Base-by-base conservation (phyloP, 2,797 vertebrate species). In the Strix occidentalis region DNA sequence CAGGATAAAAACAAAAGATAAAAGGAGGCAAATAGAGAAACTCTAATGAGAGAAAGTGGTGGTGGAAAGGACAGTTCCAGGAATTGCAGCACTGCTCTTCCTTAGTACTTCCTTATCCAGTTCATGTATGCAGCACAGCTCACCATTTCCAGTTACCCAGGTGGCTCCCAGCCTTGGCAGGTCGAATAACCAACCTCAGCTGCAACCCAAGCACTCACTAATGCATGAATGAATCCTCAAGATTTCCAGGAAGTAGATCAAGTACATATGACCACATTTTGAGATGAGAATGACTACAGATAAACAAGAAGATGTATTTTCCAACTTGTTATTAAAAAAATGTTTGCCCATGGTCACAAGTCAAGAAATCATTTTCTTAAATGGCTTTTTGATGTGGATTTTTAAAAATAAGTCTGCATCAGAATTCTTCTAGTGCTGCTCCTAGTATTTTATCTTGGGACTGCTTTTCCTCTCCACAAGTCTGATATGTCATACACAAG, bases 331-430 rank as follows among this genome's bases (percentile, higher is more conserved):
- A 25, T 37, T 37, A 11, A 89, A 84, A 84, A 90, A 79, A 53
- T 21, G 10, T 46, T 76, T 82, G 29, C 16, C 39, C 13, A 6
- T 10, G 6, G 41, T 63, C 37, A 61, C 8, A 77, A 77, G 51
- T 50, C 35, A 85, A 93, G 56, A 88, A 75, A 68, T 37, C 29
- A 72, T 50, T 70, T 14, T 29, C 50, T 74, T 33, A 61, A 84
- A 74, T 58, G 50, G 14, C 20, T 83, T 94, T 93, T 56, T 87
- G 26, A 71, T 61, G 33, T 68, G 24, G 25, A 63, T 72, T 81
- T 94, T 77, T 2, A 41, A 77, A 93, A 88, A 41, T 26, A 82
- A 84, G 91, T n/a, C 24, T 88, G 54, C 53, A 84, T 39, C 50
- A 90, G 39, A 69, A 77, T 86, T 87, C 33, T 84, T 57, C 23